Base-by-base conservation (phyloP, 2,888 invertebrate species). In the Drosophila colorata region DNA sequence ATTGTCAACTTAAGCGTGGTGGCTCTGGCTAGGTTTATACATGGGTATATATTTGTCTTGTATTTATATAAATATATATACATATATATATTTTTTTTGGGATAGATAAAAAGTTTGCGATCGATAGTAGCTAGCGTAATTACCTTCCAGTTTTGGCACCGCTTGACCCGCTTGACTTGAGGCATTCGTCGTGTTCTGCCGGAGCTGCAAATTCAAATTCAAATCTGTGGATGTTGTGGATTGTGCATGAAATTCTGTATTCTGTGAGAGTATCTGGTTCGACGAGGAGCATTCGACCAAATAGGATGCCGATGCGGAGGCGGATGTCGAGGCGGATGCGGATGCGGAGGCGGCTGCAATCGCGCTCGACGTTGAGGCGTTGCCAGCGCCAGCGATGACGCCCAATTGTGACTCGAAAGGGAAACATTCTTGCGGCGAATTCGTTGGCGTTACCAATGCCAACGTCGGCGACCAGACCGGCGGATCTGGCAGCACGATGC, bases 151-250 rank as follows among this genome's bases (percentile, higher is more conserved):
- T 55, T 76, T 78, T 7, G 79, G 78, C 58, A 73, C 67, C 63
- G 31, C 31, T 31, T 72, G 77, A 69, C 73, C 74, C 56, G 51
- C 66, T 40, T 56, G 66, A 37, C 68, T 57, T 18, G 73, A 59
- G 16, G 79, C 37, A 51, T 61, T 81, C 43, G 71, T 77, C 47
- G 87, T 78, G 60, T 80, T 89, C 72, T 78, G 88, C 13, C 88
- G 69, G 67, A 83, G 77, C 86, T 85, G 85, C 86, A 85, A 89
- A 89, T 89, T 85, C 77, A 85, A 89, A 85, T 85, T 85, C 86
- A 85, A 85, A 87, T 85, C 89, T 81, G 88, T 86, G 75, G 84
- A 71, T 78, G 74, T 76, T 75, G 74, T 82, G 68, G 87, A 86
- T 64, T 78, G 87, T 46, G 80, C 85, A 76, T 80, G 89, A 61